Conservation (phyloP, 1,140 invertebrate species). For the Tribolium castaneum region DNA sequence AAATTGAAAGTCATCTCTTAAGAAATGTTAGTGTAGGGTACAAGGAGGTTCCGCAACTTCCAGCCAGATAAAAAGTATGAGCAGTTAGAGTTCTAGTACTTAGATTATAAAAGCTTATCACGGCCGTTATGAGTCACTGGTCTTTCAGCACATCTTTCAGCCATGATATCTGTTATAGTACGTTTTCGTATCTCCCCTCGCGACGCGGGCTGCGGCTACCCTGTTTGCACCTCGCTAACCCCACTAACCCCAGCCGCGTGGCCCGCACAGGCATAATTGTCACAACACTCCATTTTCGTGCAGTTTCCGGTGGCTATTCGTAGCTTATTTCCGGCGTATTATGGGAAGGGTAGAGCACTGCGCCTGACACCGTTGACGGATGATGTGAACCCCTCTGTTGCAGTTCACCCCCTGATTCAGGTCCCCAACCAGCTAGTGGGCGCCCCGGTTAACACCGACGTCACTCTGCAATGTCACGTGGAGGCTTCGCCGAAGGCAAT, state of each 20-base stretch:
- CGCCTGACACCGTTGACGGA: slow-evolving; percentile 48
- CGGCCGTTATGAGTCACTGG: slow-evolving; percentile 42
- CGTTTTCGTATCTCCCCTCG: slow-evolving; percentile 1
- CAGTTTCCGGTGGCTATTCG: slow-evolving; percentile 46
- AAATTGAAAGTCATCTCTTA: slow-evolving; percentile 60
- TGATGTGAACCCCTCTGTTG: slow-evolving; percentile 59
- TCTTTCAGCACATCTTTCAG: slow-evolving; percentile 42
- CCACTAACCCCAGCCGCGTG: neutral
- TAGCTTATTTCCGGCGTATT: slow-evolving; percentile 48
- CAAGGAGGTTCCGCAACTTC: slow-evolving; percentile 41
- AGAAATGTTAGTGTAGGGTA: slow-evolving; percentile 46
- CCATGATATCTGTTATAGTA: slow-evolving; percentile 10
- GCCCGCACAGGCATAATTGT: slow-evolving; percentile 44
- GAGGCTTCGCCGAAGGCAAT: slow-evolving; percentile 88
- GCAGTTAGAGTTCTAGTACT: slow-evolving; percentile 35
- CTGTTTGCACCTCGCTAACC: slow-evolving; percentile 14
- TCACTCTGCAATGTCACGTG: slow-evolving; percentile 87
- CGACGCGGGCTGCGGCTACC: neutral
- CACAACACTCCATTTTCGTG: slow-evolving; percentile 49
- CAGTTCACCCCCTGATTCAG: slow-evolving; percentile 87
- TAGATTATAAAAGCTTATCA: slow-evolving; percentile 46
- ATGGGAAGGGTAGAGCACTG: slow-evolving; percentile 41
- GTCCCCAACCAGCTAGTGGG: slow-evolving; percentile 87
- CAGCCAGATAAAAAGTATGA: slow-evolving; percentile 47
- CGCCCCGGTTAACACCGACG: slow-evolving; percentile 81